phyloP scores from a whole-genome alignment of 2,797 vertebrate species.

The Protosalanx chinensis region DNA sequence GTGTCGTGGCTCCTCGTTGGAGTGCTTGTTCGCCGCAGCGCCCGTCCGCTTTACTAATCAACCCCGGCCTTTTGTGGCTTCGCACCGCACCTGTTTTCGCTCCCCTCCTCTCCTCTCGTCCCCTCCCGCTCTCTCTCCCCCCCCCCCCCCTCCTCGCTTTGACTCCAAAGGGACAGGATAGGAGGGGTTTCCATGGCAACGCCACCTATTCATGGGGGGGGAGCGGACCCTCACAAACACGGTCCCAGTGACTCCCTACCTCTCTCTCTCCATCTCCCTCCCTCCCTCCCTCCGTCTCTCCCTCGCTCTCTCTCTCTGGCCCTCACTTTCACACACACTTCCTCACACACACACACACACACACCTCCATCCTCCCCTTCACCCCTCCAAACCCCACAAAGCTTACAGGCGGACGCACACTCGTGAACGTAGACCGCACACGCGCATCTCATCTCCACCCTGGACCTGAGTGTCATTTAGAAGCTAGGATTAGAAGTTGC shows the following conservation, averaged over 20 bases:
- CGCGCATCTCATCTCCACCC: neutral
- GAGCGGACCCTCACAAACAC: conserved; percentile 60
- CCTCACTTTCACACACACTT: neutral
- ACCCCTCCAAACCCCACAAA: conserved; percentile 38
- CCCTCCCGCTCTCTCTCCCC: neutral
- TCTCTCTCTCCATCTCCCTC: conserved; percentile 30
- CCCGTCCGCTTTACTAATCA: conserved; percentile 71
- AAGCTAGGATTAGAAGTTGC: neutral
- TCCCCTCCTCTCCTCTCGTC: conserved; percentile 45
- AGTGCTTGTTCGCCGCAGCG: conserved; percentile 52
- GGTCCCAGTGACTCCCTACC: conserved; percentile 49
- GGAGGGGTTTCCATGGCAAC: conserved; percentile 71
- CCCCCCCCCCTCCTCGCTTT: conserved; percentile 20
- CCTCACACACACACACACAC: too few relatives aligned
- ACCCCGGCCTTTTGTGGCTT: conserved; percentile 67
- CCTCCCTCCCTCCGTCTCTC: too few relatives aligned
- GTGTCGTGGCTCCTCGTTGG: neutral
- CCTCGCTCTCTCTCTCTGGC: neutral
- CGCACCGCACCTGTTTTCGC: conserved; percentile 63
- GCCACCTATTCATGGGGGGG: conserved; percentile 66
- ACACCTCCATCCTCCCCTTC: conserved; percentile 2
- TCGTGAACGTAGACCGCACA: neutral
- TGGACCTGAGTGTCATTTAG: neutral
- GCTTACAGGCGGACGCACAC: neutral
- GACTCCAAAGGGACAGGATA: conserved; percentile 41